phyloP scores from a whole-genome alignment of 2,113 vertebrate genomes.

The Sinocyclocheilus rhinocerous region DNA sequence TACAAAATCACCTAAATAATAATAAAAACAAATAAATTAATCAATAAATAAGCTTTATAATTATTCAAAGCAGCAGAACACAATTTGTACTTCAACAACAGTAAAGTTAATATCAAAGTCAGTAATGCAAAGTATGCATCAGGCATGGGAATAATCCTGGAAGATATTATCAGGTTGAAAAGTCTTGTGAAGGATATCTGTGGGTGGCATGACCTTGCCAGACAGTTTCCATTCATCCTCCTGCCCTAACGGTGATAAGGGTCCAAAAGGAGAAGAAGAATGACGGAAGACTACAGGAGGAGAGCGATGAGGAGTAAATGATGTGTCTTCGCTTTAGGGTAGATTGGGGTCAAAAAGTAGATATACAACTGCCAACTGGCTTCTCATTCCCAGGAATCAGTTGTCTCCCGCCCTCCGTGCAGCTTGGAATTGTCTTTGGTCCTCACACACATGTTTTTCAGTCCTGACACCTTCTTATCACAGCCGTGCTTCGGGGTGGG shows the following conservation, averaged over 20 bases:
- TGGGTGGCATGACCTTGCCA: constrained; percentile 13
- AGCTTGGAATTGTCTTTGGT: constrained; percentile 64
- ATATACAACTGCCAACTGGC: constrained; percentile 55
- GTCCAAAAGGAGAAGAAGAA: constrained; percentile 55
- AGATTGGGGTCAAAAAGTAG: constrained; percentile 56
- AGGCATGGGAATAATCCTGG: constrained; percentile 24
- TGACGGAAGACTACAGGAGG: constrained; percentile 46
- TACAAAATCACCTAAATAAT: constrained; percentile 65
- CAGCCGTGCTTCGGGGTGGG: constrained; percentile 54
- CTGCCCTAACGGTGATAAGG: constrained; percentile 38
- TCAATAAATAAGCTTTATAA: constrained; percentile 80
- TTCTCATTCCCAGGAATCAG: constrained; percentile 54
- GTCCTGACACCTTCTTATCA: constrained; percentile 87
- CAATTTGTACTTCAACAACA: constrained; percentile 46
- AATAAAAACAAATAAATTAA: constrained; percentile 80
- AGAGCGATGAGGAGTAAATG: constrained; percentile 45
- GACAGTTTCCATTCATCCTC: constrained; percentile 44
- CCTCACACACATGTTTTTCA: constrained; percentile 80
- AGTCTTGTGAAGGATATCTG: constrained; percentile 21
- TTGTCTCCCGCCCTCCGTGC: too few species aligned
- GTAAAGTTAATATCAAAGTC: not conserved
- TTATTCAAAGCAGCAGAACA: constrained; percentile 74
- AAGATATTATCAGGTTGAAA: constrained; percentile 18
- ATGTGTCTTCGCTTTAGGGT: constrained; percentile 27
- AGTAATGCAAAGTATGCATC: constrained; percentile 30